Evolutionary conservation across 2,888 invertebrate genomes (phyloP), one percentile per base, ranked within the genome.

Genomic region (Neoscelio sp.): DNA sequence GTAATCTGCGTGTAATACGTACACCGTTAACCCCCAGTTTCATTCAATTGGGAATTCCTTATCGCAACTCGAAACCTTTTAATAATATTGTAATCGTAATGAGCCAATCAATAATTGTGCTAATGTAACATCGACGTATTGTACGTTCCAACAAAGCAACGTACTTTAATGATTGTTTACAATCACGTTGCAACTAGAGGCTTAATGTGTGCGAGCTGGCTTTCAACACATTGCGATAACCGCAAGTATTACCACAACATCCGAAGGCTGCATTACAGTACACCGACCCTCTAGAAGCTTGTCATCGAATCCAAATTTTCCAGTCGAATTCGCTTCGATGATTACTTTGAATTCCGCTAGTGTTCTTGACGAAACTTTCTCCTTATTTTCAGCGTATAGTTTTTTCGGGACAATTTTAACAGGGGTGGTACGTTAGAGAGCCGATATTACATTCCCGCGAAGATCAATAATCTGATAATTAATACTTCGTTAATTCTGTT

Each of bases 11-110:
- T 17, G 1, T 30, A 50, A 28, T 30, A 38, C 38, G 13, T 2
- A 46, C 17, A 28, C 20, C 12, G 23, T 3, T 18, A 30, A 62
- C 18, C 23, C 4, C 20, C n/a, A 54, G 23, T 54, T 10, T 6
- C 33, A 67, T 67, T 67, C 54, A 67, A 54, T 38, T 38, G 52
- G 18, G 26, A 67, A 52, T 67, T 67, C 44, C 67, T 54, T 67
- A 67, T 67, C 44, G 8, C 18, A 12, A 54, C 10, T 17, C 13
- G 42, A 12, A n/a, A n/a, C 26, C 38, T 56, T 56, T 68, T 48
- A 58, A 54, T 67, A 56, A 56, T 35, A 35, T 48, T 13, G 26
- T 48, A 48, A 26, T 46, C 23, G 17, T 58, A 68, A 68, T 68
- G 56, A 68, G 68, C 28, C 28, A 26, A 56, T 44, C 38, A 26